These are phyloP conservation scores for Catharus fuscescens DNA, from an alignment of 2,113 vertebrate species.

Conservation along the genomic window DNA sequence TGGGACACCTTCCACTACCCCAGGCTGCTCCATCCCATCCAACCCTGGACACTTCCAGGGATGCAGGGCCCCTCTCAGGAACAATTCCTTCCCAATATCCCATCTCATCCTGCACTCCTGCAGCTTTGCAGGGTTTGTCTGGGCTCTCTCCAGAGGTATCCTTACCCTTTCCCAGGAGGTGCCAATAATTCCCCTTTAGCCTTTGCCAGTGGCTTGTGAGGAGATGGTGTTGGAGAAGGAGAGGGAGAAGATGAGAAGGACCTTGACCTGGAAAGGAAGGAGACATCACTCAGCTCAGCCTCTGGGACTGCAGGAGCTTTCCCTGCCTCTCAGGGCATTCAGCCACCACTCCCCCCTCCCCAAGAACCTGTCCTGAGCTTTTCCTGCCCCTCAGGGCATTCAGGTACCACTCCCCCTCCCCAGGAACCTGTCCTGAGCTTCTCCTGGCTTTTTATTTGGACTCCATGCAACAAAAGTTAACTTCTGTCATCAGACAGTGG, in stretches of 20 bases:
- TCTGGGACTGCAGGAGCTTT: background rate
- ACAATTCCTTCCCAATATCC: background rate
- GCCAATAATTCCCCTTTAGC: constrained; percentile 83
- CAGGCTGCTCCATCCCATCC: background rate
- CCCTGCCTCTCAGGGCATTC: background rate
- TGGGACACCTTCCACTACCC: background rate
- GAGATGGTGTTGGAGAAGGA: constrained; percentile 86
- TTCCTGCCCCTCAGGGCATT: background rate
- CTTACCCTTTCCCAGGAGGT: constrained; percentile 83
- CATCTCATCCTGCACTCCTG: background rate
- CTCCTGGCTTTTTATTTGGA: background rate
- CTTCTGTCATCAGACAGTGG: background rate
- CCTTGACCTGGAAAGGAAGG: constrained; percentile 79
- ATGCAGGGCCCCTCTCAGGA: background rate
- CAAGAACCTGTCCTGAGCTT: background rate
- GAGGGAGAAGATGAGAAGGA: constrained; percentile 92
- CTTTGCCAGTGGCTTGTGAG: constrained; percentile 82
- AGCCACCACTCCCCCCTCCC: background rate
- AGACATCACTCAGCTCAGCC: background rate
- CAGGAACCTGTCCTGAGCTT: background rate
- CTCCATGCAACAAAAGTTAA: background rate
- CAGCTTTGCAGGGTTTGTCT: background rate
- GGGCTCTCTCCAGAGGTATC: background rate
- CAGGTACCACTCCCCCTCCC: background rate
- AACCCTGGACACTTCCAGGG: background rate